Percentiles rank a stretch among this genome's conserved stretches.
These are phyloP conservation scores for Parnassius apollo DNA, from an alignment of 2,888 invertebrate genomes.

Conservation along the genomic window DNA sequence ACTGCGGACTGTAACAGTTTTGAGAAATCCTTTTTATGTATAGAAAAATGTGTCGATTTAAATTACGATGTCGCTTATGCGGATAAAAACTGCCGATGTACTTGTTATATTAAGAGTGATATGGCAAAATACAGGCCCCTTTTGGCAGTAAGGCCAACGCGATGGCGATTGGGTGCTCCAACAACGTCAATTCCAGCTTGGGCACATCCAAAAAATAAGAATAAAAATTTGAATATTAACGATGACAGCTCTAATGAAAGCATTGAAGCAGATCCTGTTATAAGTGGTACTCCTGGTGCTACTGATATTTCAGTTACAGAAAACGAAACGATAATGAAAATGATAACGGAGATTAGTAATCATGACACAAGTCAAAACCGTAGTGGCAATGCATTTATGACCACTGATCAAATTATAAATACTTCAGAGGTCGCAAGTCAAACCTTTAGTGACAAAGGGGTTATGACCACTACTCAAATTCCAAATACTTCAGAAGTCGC, in stretches of 20 bases:
- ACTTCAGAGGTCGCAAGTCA: too few relatives aligned
- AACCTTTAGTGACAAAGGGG: too few relatives aligned
- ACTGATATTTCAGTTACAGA: neutral
- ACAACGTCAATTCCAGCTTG: slow-evolving; percentile 53
- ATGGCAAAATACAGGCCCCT: slow-evolving; percentile 38
- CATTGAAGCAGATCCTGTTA: neutral
- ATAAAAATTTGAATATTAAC: neutral
- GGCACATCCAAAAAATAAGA: slow-evolving; percentile 33
- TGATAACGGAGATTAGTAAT: neutral
- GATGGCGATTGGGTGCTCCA: slow-evolving; percentile 48
- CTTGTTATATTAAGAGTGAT: slow-evolving; percentile 47
- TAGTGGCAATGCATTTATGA: too few relatives aligned
- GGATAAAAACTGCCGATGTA: slow-evolving; percentile 55
- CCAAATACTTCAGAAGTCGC: too few relatives aligned
- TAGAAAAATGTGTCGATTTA: slow-evolving; percentile 54
- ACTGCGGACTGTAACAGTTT: slow-evolving; percentile 50
- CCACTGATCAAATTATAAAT: too few relatives aligned
- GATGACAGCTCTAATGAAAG: slow-evolving; percentile 10
- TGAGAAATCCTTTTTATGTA: slow-evolving; percentile 51
- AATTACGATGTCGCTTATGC: slow-evolving; percentile 54
- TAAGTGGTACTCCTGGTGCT: neutral
- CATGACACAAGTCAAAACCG: neutral
- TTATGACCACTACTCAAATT: too few relatives aligned
- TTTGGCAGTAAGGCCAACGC: slow-evolving; percentile 29
- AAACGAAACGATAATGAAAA: neutral